phyloP scores from a whole-genome alignment of 2,113 vertebrate species.

The Bos javanicus region DNA sequence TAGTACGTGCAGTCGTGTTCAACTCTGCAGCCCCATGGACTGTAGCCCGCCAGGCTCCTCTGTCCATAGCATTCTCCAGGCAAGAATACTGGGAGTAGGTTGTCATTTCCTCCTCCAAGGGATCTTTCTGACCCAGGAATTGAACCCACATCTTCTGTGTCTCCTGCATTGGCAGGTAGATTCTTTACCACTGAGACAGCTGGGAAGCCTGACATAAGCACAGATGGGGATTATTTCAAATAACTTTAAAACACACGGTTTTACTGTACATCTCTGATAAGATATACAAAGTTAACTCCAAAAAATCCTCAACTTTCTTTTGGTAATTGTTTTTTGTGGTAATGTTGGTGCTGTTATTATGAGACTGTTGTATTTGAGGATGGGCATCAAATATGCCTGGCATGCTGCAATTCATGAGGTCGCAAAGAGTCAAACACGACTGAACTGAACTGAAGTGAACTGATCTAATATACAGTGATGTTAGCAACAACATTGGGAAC shows the following conservation, averaged over 20 bases:
- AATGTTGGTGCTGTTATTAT: neutral
- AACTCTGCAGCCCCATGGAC: neutral
- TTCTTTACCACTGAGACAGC: neutral
- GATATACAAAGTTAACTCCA: neutral
- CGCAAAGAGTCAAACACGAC: fast-evolving
- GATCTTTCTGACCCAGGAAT: neutral
- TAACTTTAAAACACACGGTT: neutral
- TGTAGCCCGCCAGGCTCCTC: neutral
- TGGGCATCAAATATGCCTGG: neutral
- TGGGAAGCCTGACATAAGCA: neutral
- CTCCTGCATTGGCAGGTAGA: neutral
- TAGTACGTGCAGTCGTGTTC: neutral
- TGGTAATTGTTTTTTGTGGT: neutral
- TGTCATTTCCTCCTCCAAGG: neutral
- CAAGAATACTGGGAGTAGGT: neutral
- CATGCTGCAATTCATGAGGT: too few species aligned
- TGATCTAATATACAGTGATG: neutral
- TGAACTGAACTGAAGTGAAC: too few species aligned
- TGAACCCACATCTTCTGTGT: neutral
- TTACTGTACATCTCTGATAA: neutral
- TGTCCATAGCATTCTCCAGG: neutral
- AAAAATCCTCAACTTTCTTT: neutral
- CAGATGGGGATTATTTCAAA: neutral
- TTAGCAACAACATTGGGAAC: neutral
- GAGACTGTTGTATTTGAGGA: neutral